Conservation (phyloP, 2,797 vertebrate species). For the Simalia tracyae region DNA sequence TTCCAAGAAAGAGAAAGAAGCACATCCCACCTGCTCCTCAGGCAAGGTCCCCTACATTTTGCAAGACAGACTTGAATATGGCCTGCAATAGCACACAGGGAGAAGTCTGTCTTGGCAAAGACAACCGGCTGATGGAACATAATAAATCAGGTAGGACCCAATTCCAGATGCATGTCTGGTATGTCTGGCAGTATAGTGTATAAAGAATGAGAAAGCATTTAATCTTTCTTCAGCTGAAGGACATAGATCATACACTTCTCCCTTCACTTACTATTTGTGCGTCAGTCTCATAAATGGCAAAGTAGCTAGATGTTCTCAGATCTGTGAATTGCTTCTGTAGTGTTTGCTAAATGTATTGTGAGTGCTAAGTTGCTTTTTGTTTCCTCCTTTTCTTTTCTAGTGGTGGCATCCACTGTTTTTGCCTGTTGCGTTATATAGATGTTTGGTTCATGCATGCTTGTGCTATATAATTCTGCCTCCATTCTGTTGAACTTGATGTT, state of each 20-base stretch:
- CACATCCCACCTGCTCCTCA: slow-evolving; percentile 91
- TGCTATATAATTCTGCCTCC: slow-evolving; percentile 67
- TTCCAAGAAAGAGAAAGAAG: slow-evolving; percentile 96
- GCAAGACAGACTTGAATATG: slow-evolving; percentile 90
- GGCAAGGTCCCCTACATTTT: slow-evolving; percentile 88
- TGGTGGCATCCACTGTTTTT: slow-evolving; percentile 77
- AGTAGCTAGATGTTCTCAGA: slow-evolving; percentile 59
- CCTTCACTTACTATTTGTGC: slow-evolving; percentile 57
- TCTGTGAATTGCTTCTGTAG: slow-evolving; percentile 71
- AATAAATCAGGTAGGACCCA: slow-evolving; percentile 90
- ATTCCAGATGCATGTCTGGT: slow-evolving; percentile 70
- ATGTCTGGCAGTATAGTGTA: slow-evolving; percentile 48
- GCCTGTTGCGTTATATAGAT: slow-evolving; percentile 71
- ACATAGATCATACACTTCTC: slow-evolving; percentile 56
- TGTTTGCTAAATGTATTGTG: slow-evolving; percentile 70
- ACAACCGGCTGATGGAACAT: slow-evolving; percentile 84
- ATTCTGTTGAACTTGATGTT: slow-evolving; percentile 70
- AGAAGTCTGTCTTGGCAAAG: slow-evolving; percentile 86
- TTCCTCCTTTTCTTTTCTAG: slow-evolving; percentile 53
- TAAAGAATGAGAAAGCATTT: slow-evolving; percentile 54
- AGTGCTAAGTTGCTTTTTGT: slow-evolving; percentile 58
- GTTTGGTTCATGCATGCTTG: slow-evolving; percentile 72
- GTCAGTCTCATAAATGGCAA: slow-evolving; percentile 62
- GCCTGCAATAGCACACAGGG: slow-evolving; percentile 93
- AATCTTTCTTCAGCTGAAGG: slow-evolving; percentile 69